Evolutionary conservation across 2,797 vertebrate species (phyloP).

Genomic region (Schizopygopsis malacanthus): DNA sequence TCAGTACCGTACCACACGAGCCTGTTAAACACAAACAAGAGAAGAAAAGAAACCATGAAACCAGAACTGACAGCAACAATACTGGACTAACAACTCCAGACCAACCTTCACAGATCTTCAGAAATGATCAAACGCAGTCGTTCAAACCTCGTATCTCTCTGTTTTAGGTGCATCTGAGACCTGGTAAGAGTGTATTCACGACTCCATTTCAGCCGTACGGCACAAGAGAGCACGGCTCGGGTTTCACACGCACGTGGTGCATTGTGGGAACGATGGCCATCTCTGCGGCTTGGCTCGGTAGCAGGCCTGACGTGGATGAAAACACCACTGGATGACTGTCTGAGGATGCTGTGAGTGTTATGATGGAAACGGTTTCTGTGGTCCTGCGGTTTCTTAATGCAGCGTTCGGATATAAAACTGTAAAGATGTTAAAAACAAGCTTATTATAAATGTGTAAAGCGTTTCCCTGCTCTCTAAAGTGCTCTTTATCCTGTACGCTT

Average conservation of each 20-base stretch:
- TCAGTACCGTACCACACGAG: neutral
- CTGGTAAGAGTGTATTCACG: conserved; percentile 27
- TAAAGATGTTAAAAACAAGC: neutral
- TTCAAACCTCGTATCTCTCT: neutral
- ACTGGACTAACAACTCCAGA: neutral
- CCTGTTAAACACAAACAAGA: neutral
- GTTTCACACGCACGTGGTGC: conserved; percentile 60
- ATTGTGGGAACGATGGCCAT: conserved; percentile 35
- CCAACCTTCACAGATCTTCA: neutral
- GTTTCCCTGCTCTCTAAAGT: neutral
- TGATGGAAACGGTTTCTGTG: neutral
- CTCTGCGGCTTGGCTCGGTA: conserved; percentile 4
- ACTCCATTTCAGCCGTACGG: conserved; percentile 59
- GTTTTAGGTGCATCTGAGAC: neutral
- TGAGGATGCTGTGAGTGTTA: conserved; percentile 4
- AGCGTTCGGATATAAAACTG: neutral
- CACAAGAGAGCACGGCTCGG: conserved; percentile 65
- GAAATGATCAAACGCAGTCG: neutral
- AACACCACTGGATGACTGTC: conserved; percentile 3
- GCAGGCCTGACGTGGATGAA: conserved; percentile 18
- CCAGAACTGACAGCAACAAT: neutral
- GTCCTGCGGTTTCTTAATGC: neutral
- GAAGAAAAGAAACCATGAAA: neutral
- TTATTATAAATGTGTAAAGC: neutral
- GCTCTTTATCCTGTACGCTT: neutral